Percentiles rank a stretch among this genome's conserved stretches.
Evolutionary conservation across 2,888 invertebrate genomes (phyloP).

Genomic region (Melinaea marsaeus): DNA sequence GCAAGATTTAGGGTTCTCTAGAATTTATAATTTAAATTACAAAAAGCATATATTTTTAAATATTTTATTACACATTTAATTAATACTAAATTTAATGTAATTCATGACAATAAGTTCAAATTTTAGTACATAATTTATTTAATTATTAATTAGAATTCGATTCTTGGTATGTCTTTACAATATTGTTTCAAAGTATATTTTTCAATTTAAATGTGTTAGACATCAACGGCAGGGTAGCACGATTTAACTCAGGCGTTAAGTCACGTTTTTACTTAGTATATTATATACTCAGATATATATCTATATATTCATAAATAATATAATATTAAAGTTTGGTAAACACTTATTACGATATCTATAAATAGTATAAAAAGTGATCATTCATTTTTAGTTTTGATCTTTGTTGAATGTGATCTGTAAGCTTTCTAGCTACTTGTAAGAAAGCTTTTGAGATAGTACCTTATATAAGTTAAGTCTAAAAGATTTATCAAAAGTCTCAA

Average conservation of each 20-base stretch:
- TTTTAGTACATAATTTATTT: too few relatives aligned
- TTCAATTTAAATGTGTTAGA: constrained; percentile 12
- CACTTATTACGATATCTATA: background rate
- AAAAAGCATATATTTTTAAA: background rate
- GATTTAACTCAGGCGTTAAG: constrained; percentile 37
- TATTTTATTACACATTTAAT: background rate
- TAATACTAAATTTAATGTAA: too few relatives aligned
- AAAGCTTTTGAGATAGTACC: too few relatives aligned
- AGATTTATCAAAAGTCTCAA: too few relatives aligned
- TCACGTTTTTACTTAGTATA: constrained; percentile 35
- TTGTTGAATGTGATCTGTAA: too few relatives aligned
- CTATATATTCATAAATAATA: background rate
- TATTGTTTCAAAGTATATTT: background rate
- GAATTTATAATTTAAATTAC: background rate
- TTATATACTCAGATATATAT: constrained; percentile 1
- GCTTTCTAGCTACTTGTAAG: too few relatives aligned
- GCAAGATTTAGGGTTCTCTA: constrained; percentile 22
- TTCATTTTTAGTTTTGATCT: too few relatives aligned
- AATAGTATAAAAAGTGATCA: too few relatives aligned
- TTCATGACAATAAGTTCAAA: too few relatives aligned
- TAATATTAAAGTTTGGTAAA: background rate
- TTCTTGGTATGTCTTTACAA: too few relatives aligned
- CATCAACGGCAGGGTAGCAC: constrained; percentile 28
- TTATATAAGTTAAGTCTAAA: too few relatives aligned
- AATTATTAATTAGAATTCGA: too few relatives aligned